These are phyloP conservation scores for Colossoma macropomum DNA, from an alignment of 2,113 vertebrate genomes.

Conservation along the genomic window DNA sequence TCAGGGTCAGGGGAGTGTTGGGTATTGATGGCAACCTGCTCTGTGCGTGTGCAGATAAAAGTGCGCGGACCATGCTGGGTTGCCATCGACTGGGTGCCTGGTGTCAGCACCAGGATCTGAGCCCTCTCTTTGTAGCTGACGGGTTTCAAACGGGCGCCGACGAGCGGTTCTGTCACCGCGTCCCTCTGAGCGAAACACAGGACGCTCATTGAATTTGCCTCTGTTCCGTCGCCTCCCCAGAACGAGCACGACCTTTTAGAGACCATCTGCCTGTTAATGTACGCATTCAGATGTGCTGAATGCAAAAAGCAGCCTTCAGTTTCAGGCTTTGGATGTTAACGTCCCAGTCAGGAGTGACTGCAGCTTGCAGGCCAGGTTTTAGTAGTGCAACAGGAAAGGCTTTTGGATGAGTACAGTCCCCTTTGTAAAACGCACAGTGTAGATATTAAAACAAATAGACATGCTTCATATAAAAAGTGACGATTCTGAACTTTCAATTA, in stretches of 20 bases:
- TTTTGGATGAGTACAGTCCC: too few relatives aligned
- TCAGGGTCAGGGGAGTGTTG: not conserved
- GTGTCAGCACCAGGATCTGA: slow-evolving; percentile 45
- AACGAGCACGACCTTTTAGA: slow-evolving; percentile 75
- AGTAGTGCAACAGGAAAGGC: not conserved
- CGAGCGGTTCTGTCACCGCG: slow-evolving; percentile 55
- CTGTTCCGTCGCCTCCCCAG: slow-evolving; percentile 59
- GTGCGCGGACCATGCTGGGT: slow-evolving; percentile 36
- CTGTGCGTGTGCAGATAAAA: slow-evolving; percentile 48
- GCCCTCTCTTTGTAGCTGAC: slow-evolving; percentile 71
- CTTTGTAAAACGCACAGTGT: too few relatives aligned
- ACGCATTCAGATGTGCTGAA: slow-evolving; percentile 29
- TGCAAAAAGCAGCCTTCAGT: not conserved
- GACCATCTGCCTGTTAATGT: slow-evolving; percentile 65
- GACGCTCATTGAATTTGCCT: slow-evolving; percentile 63
- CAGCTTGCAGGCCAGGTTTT: not conserved
- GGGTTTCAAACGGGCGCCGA: slow-evolving; percentile 76
- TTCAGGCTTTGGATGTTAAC: not conserved
- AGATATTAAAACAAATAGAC: too few relatives aligned
- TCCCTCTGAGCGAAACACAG: slow-evolving; percentile 56
- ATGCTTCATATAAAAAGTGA: too few relatives aligned
- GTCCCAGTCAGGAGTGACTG: not conserved
- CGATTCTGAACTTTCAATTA: too few relatives aligned
- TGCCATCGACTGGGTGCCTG: slow-evolving; percentile 38
- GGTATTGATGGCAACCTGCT: not conserved